These are phyloP conservation scores for Druon quercuslanigerum DNA, from an alignment of 1,140 invertebrate genomes.

Conservation along the genomic window DNA sequence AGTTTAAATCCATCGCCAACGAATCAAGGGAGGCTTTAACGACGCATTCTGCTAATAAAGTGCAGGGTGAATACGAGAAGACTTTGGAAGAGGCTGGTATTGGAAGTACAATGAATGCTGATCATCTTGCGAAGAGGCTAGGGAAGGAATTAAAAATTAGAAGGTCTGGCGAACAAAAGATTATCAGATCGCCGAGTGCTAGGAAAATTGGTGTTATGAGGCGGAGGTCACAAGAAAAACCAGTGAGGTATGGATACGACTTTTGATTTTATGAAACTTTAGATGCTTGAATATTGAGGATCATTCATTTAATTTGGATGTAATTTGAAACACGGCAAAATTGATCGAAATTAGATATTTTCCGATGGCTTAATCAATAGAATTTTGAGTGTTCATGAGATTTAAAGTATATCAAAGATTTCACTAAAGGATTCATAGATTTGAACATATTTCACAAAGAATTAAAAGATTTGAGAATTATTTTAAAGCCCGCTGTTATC, in stretches of 20 bases:
- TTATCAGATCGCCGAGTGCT: conserved; percentile 87
- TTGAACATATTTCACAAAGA: too few species aligned
- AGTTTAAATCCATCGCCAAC: conserved; percentile 77
- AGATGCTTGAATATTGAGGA: neutral
- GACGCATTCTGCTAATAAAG: conserved; percentile 67
- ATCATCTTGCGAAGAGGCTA: conserved; percentile 82
- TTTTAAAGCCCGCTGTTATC: too few species aligned
- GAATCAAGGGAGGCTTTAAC: conserved; percentile 48
- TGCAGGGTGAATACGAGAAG: conserved; percentile 84
- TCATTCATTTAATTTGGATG: neutral
- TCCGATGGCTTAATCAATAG: too few species aligned
- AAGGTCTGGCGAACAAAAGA: conserved; percentile 80
- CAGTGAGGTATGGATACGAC: conserved; percentile 53
- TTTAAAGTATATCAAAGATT: too few species aligned
- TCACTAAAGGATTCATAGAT: too few species aligned
- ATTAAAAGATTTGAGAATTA: too few species aligned
- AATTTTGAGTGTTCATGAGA: too few species aligned
- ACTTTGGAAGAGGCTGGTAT: conserved; percentile 81
- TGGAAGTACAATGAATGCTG: conserved; percentile 78
- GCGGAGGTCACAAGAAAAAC: conserved; percentile 79
- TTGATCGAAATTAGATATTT: neutral
- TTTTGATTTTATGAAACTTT: neutral
- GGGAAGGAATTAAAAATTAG: conserved; percentile 85
- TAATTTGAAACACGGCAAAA: neutral
- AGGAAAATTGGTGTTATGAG: conserved; percentile 85